Evolutionary conservation across 2,113 vertebrate genomes (phyloP).

Genomic region (Recurvirostra avosetta): DNA sequence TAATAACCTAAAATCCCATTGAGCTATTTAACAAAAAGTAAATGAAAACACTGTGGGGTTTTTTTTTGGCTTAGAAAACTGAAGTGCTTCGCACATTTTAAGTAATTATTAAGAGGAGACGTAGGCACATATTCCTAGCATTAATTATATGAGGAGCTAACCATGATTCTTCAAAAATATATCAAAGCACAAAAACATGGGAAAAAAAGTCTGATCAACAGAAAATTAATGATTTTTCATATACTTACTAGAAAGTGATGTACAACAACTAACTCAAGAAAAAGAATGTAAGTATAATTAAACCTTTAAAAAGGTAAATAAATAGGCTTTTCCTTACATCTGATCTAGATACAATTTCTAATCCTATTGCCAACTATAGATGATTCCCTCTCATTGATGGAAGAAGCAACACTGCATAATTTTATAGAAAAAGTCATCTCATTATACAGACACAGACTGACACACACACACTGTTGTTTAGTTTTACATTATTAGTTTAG

Average conservation of each 20-base stretch:
- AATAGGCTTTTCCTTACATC: not conserved
- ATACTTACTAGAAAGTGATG: not conserved
- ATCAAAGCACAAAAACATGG: not conserved
- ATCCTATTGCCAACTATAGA: not conserved
- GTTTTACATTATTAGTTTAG: slow-evolving; percentile 5
- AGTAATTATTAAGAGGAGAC: not conserved
- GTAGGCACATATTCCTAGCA: not conserved
- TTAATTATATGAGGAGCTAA: not conserved
- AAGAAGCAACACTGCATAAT: not conserved
- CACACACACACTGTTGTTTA: not conserved
- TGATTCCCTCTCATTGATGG: not conserved
- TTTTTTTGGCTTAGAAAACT: not conserved
- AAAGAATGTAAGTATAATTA: not conserved
- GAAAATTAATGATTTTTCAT: not conserved
- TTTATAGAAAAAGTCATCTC: not conserved
- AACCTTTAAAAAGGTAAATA: not conserved
- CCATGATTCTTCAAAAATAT: not conserved
- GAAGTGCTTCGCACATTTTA: not conserved
- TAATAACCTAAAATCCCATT: not conserved
- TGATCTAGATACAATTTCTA: not conserved
- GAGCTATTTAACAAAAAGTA: not conserved
- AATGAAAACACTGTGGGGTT: not conserved
- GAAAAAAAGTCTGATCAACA: not conserved
- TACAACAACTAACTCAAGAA: not conserved
- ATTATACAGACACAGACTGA: not conserved